Evolutionary conservation across 2,888 invertebrate species (phyloP).

Genomic region (Metellina segmentata): DNA sequence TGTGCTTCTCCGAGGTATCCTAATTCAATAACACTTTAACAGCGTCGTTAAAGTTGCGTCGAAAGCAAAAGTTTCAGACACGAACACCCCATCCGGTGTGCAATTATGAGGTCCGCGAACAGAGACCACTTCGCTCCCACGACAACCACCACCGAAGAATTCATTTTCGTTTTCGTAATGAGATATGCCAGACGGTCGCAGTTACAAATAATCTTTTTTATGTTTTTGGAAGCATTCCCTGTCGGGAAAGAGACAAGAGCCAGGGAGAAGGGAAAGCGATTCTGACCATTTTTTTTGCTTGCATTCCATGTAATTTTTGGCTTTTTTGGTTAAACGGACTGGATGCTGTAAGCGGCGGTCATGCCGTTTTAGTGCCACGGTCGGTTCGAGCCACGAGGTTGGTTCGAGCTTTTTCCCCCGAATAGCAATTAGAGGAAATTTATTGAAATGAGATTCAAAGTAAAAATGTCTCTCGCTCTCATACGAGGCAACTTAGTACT

Average conservation of each 20-base stretch:
- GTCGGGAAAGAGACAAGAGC: conserved; percentile 15
- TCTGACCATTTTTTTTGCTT: neutral
- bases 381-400: neutral
- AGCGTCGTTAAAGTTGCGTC: conserved; percentile 37
- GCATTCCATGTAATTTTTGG: neutral
- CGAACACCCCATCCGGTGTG: conserved; percentile 9
- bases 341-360: neutral
- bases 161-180: conserved; percentile 41
- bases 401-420: conserved; percentile 13
- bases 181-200: conserved; percentile 37
- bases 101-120: conserved; percentile 37
- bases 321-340: neutral
- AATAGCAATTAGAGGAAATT: conserved; percentile 71
- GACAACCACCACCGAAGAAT: conserved; percentile 13
- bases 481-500: neutral
- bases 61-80: conserved; percentile 21
- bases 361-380: neutral
- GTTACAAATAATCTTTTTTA: conserved; percentile 45
- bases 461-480: conserved; percentile 2
- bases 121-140: conserved; percentile 17
- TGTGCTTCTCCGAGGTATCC: neutral
- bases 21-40: conserved; percentile 31
- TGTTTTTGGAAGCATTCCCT: conserved; percentile 18
- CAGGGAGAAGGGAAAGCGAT: neutral
- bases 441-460: conserved; percentile 71